Percentiles rank a stretch among this genome's conserved stretches.
Conservation (phyloP, 2,888 invertebrate genomes). For the Perizoma flavofasciatum region DNA sequence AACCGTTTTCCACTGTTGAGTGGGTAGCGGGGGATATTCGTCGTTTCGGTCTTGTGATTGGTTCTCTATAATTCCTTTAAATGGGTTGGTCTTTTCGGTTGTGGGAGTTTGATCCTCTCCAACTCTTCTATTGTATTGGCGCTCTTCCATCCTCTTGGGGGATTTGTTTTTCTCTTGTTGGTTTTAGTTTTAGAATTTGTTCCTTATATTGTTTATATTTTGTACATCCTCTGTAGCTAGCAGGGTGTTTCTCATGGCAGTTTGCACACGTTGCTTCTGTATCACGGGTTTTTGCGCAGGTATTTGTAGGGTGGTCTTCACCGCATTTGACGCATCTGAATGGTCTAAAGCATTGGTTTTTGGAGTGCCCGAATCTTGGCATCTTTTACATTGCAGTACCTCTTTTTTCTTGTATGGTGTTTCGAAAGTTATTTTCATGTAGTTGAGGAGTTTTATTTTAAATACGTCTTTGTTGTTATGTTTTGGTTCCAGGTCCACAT, state of each 20-base stretch:
- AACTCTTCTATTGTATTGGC: no score
- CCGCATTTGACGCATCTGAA: conserved; percentile 40
- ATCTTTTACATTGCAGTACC: conserved; percentile 36
- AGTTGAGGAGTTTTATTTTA: conserved; percentile 15
- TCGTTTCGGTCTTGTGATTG: no score
- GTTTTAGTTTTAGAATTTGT: conserved; percentile 15
- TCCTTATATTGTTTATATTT: conserved; percentile 31
- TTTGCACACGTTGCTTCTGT: conserved; percentile 35
- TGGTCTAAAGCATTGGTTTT: conserved; percentile 38
- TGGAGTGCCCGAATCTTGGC: conserved; percentile 40
- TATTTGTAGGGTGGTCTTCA: conserved; percentile 6
- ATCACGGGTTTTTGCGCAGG: conserved; percentile 29
- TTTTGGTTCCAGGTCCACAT: conserved; percentile 36
- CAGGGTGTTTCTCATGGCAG: conserved; percentile 35
- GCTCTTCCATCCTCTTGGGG: no score
- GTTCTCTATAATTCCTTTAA: no score
- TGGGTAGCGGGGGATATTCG: no score
- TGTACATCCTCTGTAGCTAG: conserved; percentile 34
- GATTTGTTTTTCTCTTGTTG: conserved; percentile 1
- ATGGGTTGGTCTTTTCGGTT: no score
- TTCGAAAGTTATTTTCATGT: conserved; percentile 31
- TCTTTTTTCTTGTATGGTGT: conserved; percentile 36
- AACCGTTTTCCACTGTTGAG: no score
- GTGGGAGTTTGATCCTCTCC: no score
- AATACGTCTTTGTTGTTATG: conserved; percentile 31